Base-by-base conservation (phyloP, 2,888 invertebrate genomes). In the Acrobeloides nanus region DNA sequence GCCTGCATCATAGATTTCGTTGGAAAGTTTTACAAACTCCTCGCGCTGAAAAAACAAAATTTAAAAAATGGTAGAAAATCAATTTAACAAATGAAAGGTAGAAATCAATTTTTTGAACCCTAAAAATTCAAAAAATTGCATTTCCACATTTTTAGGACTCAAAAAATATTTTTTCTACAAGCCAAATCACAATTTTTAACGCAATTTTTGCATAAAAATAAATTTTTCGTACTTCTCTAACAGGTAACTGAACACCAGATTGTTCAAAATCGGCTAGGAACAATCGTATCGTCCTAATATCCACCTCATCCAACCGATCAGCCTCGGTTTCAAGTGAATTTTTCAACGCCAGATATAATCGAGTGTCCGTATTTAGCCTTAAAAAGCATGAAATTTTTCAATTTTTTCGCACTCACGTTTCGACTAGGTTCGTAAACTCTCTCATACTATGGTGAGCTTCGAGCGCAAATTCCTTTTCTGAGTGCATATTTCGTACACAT, bases 211-310 rank as follows among this genome's bases (percentile, higher is more conserved):
- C n/a, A n/a, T n/a, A n/a, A n/a, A n/a, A n/a, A n/a, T n/a, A n/a
- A n/a, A n/a, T n/a, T n/a, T n/a, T n/a, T n/a, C n/a, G n/a, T n/a
- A n/a, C n/a, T n/a, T n/a, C n/a, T n/a, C n/a, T n/a, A n/a, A n/a
- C n/a, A n/a, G n/a, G n/a, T 49, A 97, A 78, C 75, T 97, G 93
- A 52, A 99, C 95, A 2, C 95, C 97, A 73, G 88, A 86, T 75
- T 92, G 90, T 74, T 97, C 92, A 76, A 97, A 97, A 76, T 97
- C 95, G 74, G 89, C 88, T 5, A 93, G 78, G 75, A 97, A 93
- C 37, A 97, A 78, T 64, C 84, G 81, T 0, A 86, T 84, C 0
- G 95, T 86, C 72, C 90, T 85, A 48, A 83, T 77, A 74, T 97
- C 95, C 0, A 87, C 83, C 0, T 82, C 82, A 61, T 68, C 67